Evolutionary conservation across 2,113 vertebrate genomes (phyloP).

Genomic region (Myiagra hebetior): DNA sequence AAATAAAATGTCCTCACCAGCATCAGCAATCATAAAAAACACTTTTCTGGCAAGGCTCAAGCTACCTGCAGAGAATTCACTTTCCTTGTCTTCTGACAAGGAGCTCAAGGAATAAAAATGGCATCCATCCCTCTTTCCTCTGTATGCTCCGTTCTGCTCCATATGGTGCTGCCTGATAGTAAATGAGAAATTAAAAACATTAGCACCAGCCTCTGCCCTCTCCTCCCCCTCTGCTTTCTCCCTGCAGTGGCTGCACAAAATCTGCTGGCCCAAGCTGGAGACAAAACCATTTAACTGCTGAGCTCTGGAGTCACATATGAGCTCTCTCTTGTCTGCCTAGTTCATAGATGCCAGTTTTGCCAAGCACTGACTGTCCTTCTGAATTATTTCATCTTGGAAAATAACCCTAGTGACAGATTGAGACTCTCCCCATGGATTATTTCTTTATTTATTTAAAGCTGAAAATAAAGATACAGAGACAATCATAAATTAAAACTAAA

Average conservation of each 20-base stretch:
- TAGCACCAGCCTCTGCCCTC: constrained; percentile 15
- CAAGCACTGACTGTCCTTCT: not conserved
- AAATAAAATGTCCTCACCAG: not conserved
- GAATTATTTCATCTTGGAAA: not conserved
- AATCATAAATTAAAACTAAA: not conserved
- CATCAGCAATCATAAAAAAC: constrained; percentile 22
- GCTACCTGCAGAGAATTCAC: constrained; percentile 60
- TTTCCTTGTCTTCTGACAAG: constrained; percentile 27
- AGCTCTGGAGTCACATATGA: not conserved
- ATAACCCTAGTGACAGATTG: not conserved
- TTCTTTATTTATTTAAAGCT: not conserved
- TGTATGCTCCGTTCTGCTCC: constrained; percentile 1
- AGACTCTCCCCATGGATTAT: not conserved
- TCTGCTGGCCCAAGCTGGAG: not conserved
- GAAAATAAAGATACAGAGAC: not conserved
- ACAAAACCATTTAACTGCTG: not conserved
- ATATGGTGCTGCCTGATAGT: constrained; percentile 52
- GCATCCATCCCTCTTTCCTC: constrained; percentile 8
- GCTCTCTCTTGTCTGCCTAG: not conserved
- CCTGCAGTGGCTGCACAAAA: not conserved
- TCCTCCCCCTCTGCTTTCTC: not conserved
- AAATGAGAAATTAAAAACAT: constrained; percentile 64
- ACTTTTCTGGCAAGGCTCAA: constrained; percentile 41
- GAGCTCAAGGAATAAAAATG: constrained; percentile 37
- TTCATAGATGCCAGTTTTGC: not conserved